Evolutionary conservation across 2,113 vertebrate genomes (phyloP).

Genomic region (Zootoca vivipara): DNA sequence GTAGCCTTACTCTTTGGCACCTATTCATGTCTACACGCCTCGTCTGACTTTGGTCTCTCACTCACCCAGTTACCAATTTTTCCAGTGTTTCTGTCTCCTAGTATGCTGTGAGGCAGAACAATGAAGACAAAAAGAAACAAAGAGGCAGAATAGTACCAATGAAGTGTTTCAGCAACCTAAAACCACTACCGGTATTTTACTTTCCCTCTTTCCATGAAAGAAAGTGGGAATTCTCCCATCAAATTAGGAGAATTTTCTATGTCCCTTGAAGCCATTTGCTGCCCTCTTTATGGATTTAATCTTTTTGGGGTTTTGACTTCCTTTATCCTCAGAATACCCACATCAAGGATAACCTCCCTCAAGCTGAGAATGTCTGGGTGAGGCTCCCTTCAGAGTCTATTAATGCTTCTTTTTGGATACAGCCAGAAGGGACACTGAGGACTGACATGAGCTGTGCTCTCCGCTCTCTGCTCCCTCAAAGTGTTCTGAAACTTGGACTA

Average conservation of each 20-base stretch:
- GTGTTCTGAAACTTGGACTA: conserved; percentile 9
- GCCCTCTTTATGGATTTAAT: neutral
- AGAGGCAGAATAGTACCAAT: neutral
- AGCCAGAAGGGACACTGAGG: conserved; percentile 29
- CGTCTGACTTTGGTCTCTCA: fast-evolving
- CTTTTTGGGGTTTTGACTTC: neutral
- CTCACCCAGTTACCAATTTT: neutral
- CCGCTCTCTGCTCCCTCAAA: conserved; percentile 28
- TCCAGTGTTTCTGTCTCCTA: fast-evolving
- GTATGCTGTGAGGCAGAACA: fast-evolving
- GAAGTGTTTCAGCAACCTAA: neutral
- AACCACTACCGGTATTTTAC: neutral
- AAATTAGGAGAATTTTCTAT: neutral
- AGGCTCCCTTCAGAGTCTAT: conserved; percentile 24
- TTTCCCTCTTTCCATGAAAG: neutral
- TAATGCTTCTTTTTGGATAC: neutral
- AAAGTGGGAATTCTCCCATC: neutral
- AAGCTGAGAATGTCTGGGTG: conserved; percentile 11
- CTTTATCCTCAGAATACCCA: neutral
- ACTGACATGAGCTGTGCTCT: conserved; percentile 26
- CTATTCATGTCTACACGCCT: neutral
- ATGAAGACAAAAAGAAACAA: neutral
- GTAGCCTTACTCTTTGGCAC: neutral
- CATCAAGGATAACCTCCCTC: neutral
- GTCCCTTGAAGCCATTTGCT: neutral